These are phyloP conservation scores for Rhizomys pruinosus DNA, from an alignment of 2,113 vertebrate species.

Conservation along the genomic window DNA sequence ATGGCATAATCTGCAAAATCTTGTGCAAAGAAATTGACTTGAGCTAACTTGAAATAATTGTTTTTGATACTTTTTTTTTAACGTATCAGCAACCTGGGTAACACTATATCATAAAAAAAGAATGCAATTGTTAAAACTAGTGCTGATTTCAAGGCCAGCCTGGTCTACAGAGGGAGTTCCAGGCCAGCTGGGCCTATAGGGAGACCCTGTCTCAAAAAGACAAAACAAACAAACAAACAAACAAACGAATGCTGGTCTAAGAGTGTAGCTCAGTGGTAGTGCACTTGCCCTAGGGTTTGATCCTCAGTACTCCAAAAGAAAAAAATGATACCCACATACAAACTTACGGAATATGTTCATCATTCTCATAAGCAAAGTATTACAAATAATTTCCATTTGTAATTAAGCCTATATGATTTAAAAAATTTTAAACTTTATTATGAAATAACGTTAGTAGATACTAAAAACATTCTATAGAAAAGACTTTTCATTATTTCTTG, in stretches of 20 bases:
- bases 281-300: not conserved
- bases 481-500: not conserved
- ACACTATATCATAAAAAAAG: not conserved
- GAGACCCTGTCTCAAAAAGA: too few species aligned
- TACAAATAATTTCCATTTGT: not conserved
- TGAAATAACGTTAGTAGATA: not conserved
- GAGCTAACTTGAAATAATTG: not conserved
- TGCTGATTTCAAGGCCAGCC: not conserved
- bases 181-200: too few species aligned
- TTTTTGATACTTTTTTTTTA: not conserved
- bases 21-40: slow-evolving; percentile 32
- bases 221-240: too few species aligned
- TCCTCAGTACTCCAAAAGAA: not conserved
- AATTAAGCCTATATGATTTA: not conserved
- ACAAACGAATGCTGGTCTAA: too few species aligned
- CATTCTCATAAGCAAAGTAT: not conserved
- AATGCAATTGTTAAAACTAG: not conserved
- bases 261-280: not conserved
- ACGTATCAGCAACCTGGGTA: not conserved
- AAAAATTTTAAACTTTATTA: not conserved
- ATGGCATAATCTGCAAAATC: slow-evolving; percentile 23
- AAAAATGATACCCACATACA: not conserved
- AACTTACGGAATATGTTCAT: not conserved
- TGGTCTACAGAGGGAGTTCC: too few species aligned
- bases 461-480: not conserved